Evolutionary conservation across 2,888 invertebrate genomes (phyloP), one percentile per base, ranked within the genome.

Genomic region (Ophion ventricosus): DNA sequence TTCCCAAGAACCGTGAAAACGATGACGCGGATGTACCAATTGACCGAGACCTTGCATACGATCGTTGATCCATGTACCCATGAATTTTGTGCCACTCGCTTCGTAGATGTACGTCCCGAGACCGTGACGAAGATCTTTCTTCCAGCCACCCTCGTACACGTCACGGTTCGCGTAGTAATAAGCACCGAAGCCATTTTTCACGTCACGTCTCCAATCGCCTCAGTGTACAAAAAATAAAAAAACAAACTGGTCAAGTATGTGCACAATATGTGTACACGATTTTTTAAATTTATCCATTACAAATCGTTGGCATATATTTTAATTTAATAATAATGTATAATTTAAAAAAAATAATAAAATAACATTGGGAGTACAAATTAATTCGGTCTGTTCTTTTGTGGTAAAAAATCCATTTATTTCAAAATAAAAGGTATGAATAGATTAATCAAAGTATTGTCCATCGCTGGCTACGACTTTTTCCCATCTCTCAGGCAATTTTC

Each of bases 61-160:
- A 35, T 97, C 98, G 89, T 95, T 95, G 87, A 94, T 95, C 98
- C 96, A 98, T 67, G 96, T 97, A 64, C 96, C 97, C 95, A 95
- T 95, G 87, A 95, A 95, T 88, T 95, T 95, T 5, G 95, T 94
- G 77, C 95, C 95, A 67, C 94, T 94, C 49, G 94, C 94, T 0
- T 95, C 95, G 88, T 95, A 96, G 59, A 95, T 95, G 91, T 97
- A 97, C 0, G 96, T 96, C 3, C 97, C 97, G n/a, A 96, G 93
- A 0, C 97, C 97, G 91, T 97, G 96, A 2, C 97, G 94, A 90
- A 95, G 95, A 66, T 96, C 96, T 90, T 96, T 95, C 87, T 95
- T 96, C 96, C 97, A 97, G 75, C 95, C 95, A 0, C 97, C 97
- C 91, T 97, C 96, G 92, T 97, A 97, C 54, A 96, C 95, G 91